These are phyloP conservation scores for Eudyptes chrysolophus DNA, from an alignment of 2,113 vertebrate species.

Conservation along the genomic window DNA sequence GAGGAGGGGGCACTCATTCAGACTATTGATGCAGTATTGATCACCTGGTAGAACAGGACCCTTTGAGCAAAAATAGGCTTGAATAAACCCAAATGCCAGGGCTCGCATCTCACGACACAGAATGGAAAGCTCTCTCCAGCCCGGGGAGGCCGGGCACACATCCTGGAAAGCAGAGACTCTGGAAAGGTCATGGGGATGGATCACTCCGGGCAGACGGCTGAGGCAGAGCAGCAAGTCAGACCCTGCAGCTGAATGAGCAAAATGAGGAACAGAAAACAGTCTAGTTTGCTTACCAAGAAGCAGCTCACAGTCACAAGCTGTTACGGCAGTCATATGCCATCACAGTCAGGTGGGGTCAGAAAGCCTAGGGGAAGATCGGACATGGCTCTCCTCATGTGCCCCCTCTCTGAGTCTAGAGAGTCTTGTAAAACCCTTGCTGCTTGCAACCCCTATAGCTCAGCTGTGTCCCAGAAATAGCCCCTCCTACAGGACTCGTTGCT, in stretches of 20 bases:
- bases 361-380: neutral
- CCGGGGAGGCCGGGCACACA: neutral
- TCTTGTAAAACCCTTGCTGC: neutral
- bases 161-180: neutral
- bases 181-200: neutral
- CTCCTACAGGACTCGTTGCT: neutral
- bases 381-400: neutral
- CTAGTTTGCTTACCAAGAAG: neutral
- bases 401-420: too few relatives aligned
- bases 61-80: neutral
- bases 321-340: accelerated
- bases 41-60: neutral
- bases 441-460: neutral
- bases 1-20: neutral
- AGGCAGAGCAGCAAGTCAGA: neutral
- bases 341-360: neutral
- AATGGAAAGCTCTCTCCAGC: neutral
- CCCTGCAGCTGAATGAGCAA: neutral
- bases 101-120: neutral
- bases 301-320: neutral
- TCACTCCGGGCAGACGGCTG: neutral
- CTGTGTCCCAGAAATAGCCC: neutral
- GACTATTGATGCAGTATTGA: neutral
- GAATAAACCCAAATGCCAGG: neutral
- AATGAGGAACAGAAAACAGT: neutral